Evolutionary conservation across 1,140 invertebrate genomes (phyloP), one percentile per base, ranked within the genome.

Genomic region (Phthorimaea operculella): DNA sequence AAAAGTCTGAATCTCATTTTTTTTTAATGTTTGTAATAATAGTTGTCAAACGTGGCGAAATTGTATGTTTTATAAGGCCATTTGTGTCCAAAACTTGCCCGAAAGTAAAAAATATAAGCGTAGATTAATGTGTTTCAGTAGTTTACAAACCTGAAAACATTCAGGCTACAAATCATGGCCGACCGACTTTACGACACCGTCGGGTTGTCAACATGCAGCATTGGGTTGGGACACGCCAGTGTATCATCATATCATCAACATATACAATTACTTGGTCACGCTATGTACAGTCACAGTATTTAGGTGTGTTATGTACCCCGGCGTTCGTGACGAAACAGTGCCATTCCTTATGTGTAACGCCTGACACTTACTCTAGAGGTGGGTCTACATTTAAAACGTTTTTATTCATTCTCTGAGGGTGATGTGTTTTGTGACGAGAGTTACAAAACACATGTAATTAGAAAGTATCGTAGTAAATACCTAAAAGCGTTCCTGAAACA

Each of bases 81-180:
- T n/a, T n/a, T n/a, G n/a, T n/a, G n/a, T n/a, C n/a, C n/a, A n/a
- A n/a, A n/a, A n/a, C n/a, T n/a, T n/a, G n/a, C n/a, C n/a, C n/a
- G n/a, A n/a, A n/a, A n/a, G n/a, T n/a, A n/a, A n/a, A n/a, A n/a
- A n/a, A n/a, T n/a, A n/a, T n/a, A n/a, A n/a, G n/a, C n/a, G n/a
- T n/a, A n/a, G n/a, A n/a, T n/a, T n/a, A n/a, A n/a, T n/a, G n/a
- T n/a, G n/a, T n/a, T n/a, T n/a, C n/a, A n/a, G n/a, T n/a, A n/a
- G n/a, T n/a, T n/a, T n/a, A 62, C 55, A 79, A 76, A 83, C 79
- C 66, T 58, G 57, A 66, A 36, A 70, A 62, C 71, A 66, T 78
- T 78, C 74, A 77, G 77, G 74, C 61, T 18, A 60, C 53, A 63
- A 21, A 42, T 42, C 14, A n/a, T 42, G 2, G 39, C 9, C 39